A percentile compares a stretch with the other conserved stretches of the same genome.
Conservation (phyloP, 1,140 invertebrate genomes). For the Lerema accius region DNA sequence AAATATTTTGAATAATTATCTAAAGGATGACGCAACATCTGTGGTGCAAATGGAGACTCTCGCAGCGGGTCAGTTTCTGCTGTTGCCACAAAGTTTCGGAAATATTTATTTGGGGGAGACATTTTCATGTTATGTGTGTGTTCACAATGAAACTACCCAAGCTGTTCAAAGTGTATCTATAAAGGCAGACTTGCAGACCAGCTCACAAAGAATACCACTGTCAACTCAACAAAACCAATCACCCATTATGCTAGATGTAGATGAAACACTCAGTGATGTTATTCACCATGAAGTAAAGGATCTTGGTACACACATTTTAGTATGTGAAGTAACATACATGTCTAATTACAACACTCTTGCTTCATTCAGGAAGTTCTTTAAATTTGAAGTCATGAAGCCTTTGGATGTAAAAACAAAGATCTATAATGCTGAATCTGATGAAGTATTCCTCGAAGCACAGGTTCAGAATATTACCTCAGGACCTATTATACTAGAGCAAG, state of each 20-base stretch:
- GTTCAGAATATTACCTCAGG: conserved; percentile 96
- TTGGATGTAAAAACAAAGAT: conserved; percentile 99
- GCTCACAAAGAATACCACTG: conserved; percentile 91
- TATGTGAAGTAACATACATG: conserved; percentile 97
- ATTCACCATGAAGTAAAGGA: conserved; percentile 99
- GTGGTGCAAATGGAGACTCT: conserved; percentile 92
- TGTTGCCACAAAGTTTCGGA: conserved; percentile 98
- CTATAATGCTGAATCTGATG: conserved; percentile 98
- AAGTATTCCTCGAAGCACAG: conserved; percentile 98
- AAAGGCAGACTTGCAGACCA: conserved; percentile 96
- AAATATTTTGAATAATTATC: conserved; percentile 89
- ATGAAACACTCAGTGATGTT: conserved; percentile 95
- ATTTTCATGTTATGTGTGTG: conserved; percentile 98
- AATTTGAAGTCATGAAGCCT: conserved; percentile 99
- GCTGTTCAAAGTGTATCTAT: conserved; percentile 91
- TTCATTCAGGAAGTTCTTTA: conserved; percentile 98
- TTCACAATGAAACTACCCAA: conserved; percentile 96
- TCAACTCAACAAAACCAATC: conserved; percentile 85
- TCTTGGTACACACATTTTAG: conserved; percentile 97
- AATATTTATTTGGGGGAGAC: conserved; percentile 94
- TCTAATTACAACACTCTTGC: conserved; percentile 87
- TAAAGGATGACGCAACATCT: conserved; percentile 90
- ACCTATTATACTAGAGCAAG: conserved; percentile 96
- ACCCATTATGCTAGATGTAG: conserved; percentile 88
- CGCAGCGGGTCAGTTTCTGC: conserved; percentile 93